These are phyloP conservation scores for Notoglanidium macrostoma DNA, from an alignment of 2,797 vertebrate species.

Conservation along the genomic window DNA sequence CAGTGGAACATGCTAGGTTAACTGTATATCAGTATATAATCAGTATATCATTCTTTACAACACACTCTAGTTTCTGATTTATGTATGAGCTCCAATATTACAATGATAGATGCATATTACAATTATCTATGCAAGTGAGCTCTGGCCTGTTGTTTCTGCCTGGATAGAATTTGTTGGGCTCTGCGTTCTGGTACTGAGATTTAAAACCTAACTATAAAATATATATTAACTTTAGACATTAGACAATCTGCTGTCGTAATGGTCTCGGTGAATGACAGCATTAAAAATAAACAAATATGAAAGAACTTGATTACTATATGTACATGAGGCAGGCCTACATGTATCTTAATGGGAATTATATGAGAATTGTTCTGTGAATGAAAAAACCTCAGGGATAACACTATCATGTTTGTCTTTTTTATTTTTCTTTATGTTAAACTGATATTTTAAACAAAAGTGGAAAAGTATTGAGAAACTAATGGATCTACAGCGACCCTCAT, in stretches of 20 bases:
- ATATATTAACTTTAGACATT: neutral
- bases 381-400: conserved; percentile 8
- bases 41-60: neutral
- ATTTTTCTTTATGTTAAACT: neutral
- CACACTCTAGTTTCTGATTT: neutral
- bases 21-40: neutral
- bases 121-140: neutral
- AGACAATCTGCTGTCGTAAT: neutral
- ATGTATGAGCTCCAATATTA: neutral
- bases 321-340: neutral
- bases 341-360: neutral
- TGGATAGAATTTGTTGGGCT: neutral
- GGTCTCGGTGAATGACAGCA: neutral
- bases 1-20: neutral
- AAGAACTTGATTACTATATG: neutral
- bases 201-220: neutral
- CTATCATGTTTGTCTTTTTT: neutral
- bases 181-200: neutral
- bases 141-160: neutral
- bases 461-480: neutral
- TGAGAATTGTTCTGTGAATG: neutral
- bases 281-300: neutral
- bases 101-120: neutral
- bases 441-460: neutral
- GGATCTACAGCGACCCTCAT: neutral